phyloP scores from a whole-genome alignment of 1,140 invertebrate species.

The Magallana gigas region DNA sequence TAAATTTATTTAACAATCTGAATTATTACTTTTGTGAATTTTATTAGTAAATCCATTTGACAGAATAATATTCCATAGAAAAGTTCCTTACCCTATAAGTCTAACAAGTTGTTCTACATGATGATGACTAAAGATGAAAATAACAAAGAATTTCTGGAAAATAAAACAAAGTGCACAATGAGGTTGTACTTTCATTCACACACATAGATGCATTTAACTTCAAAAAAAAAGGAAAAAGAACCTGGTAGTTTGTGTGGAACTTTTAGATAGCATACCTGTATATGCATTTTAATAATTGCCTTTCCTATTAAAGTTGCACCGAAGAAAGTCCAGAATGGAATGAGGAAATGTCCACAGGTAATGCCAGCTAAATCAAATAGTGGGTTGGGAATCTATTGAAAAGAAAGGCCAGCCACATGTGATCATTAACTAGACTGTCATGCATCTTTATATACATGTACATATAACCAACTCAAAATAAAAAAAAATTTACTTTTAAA shows the following conservation, averaged over 20 bases:
- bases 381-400: constrained; percentile 96
- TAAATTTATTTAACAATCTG: no score
- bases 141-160: constrained; percentile 93
- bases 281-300: constrained; percentile 99
- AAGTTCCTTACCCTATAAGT: constrained; percentile 80
- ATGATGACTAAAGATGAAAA: constrained; percentile 96
- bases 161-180: constrained; percentile 12
- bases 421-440: no score
- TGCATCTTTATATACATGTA: no score
- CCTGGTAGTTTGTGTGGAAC: no score
- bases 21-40: no score
- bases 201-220: no score
- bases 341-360: constrained; percentile 98
- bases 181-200: no score
- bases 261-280: constrained; percentile 84
- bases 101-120: constrained; percentile 90
- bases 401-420: neutral
- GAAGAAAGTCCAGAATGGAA: constrained; percentile 99
- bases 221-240: no score
- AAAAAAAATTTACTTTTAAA: no score
- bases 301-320: constrained; percentile 99
- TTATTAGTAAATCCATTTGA: no score
- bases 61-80: neutral
- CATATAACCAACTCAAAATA: no score
- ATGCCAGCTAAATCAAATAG: constrained; percentile 99